Conservation (phyloP, 2,113 vertebrate genomes). For the Notarius quadriscutis region DNA sequence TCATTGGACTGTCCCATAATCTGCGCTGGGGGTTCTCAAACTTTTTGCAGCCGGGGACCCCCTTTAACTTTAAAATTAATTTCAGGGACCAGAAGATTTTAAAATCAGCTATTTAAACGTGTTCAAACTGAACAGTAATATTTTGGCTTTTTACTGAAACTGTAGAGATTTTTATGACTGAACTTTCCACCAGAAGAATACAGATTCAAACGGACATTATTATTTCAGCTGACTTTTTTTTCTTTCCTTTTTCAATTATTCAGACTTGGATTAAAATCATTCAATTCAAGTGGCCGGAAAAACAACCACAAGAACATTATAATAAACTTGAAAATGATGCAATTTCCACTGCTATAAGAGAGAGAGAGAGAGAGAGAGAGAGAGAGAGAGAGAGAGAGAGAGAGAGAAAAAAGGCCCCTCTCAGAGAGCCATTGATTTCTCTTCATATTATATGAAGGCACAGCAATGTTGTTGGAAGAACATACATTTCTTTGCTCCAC, state of each 20-base stretch:
- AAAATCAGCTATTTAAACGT: background rate
- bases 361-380: too few relatives aligned
- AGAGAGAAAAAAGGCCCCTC: background rate
- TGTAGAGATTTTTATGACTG: background rate
- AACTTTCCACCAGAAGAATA: background rate
- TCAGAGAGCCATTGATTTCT: background rate
- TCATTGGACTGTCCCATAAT: background rate
- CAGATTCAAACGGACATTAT: background rate
- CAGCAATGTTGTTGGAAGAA: background rate
- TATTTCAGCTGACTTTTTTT: background rate
- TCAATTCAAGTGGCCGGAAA: background rate
- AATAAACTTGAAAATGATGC: background rate
- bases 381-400: too few relatives aligned
- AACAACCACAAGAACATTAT: background rate
- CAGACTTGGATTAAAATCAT: background rate
- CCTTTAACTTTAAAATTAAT: background rate
- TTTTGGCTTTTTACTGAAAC: background rate
- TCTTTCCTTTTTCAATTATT: background rate
- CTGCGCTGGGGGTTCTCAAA: background rate
- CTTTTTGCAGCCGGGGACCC: background rate
- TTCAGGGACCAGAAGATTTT: background rate
- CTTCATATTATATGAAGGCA: background rate
- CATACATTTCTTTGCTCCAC: background rate
- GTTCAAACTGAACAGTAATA: background rate
- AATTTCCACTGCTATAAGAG: background rate